Evolutionary conservation across 2,888 invertebrate genomes (phyloP).

Genomic region (Lasioglossum vierecki): DNA sequence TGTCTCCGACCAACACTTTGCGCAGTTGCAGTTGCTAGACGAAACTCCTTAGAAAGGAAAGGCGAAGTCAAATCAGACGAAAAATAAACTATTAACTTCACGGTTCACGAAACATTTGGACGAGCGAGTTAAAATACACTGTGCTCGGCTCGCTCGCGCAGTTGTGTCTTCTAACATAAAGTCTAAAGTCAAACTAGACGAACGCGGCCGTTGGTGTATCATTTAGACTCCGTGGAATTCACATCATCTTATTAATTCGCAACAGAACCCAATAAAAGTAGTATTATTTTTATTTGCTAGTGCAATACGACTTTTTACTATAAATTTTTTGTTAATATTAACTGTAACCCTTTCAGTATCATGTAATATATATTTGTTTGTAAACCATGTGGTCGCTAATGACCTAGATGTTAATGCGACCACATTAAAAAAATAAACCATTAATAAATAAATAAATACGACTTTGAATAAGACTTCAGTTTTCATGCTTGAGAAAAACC

Average conservation of each 20-base stretch:
- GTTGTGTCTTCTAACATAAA: background rate
- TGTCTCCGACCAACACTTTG: background rate
- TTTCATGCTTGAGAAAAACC: background rate
- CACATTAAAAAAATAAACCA: too few relatives aligned
- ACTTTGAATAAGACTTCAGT: background rate
- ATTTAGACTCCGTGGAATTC: background rate
- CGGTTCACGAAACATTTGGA: background rate
- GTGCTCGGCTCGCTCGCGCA: background rate
- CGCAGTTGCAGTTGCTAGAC: background rate
- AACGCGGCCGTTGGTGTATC: background rate
- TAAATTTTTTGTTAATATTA: too few relatives aligned
- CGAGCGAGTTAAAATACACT: background rate
- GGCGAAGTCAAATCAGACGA: background rate
- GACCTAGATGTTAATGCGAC: too few relatives aligned
- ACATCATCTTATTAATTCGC: background rate
- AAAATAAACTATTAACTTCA: constrained; percentile 12
- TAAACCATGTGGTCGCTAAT: too few relatives aligned
- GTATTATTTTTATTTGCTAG: background rate
- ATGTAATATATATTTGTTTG: too few relatives aligned
- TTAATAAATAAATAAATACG: too few relatives aligned
- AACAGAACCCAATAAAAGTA: background rate
- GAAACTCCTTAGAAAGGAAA: background rate
- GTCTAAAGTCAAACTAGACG: background rate
- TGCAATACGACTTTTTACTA: background rate
- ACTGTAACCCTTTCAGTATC: too few relatives aligned